These are phyloP conservation scores for Bradypodion ventrale DNA, from an alignment of 2,797 vertebrate species.

Conservation along the genomic window DNA sequence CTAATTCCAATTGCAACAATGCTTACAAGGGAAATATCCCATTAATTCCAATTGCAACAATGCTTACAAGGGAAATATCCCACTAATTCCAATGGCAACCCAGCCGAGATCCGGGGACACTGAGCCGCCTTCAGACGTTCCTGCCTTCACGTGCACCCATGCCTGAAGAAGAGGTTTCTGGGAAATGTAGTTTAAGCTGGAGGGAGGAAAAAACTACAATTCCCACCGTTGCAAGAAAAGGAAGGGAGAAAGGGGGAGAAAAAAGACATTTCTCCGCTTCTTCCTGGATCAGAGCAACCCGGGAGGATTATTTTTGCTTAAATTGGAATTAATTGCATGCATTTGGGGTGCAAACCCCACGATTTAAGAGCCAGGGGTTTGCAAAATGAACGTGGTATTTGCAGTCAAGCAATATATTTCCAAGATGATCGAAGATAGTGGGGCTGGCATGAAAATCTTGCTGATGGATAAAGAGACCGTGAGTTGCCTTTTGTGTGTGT, in stretches of 20 bases:
- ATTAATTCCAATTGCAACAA: too few species aligned
- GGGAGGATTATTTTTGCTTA: too few species aligned
- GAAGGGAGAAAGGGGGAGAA: not conserved
- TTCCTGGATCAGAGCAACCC: too few species aligned
- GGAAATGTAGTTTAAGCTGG: not conserved
- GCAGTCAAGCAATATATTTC: slow-evolving; percentile 95
- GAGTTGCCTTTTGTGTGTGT: slow-evolving; percentile 58
- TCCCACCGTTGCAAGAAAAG: not conserved
- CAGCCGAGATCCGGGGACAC: too few species aligned
- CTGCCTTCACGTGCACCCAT: too few species aligned
- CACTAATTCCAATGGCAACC: too few species aligned
- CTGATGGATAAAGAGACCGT: slow-evolving; percentile 98
- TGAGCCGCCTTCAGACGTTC: too few species aligned
- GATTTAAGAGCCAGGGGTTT: not conserved
- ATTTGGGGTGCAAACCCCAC: too few species aligned
- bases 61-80: too few species aligned
- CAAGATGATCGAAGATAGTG: slow-evolving; percentile 96
- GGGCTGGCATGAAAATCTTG: slow-evolving; percentile 94
- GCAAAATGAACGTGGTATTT: slow-evolving; percentile 90
- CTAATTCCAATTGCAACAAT: too few species aligned
- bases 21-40: too few species aligned
- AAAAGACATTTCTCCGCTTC: not conserved
- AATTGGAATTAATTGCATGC: too few species aligned
- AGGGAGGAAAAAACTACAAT: not conserved
- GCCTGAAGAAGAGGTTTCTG: slow-evolving; percentile 3